These are phyloP conservation scores for Colaptes auratus DNA, from an alignment of 2,113 vertebrate genomes.

Conservation along the genomic window DNA sequence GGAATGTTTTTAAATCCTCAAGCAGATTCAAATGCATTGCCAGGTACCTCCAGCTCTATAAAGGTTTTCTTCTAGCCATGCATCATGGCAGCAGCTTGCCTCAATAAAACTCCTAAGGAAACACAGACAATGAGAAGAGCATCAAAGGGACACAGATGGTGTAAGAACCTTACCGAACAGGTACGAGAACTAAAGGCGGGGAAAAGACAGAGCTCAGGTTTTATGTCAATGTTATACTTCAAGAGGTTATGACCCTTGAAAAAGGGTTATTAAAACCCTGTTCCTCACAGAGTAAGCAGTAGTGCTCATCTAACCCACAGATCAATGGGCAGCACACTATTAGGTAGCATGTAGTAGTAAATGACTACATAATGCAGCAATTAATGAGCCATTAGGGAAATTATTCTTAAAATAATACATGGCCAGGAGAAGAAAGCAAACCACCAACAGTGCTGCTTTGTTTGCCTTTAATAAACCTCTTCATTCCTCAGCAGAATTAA, in stretches of 20 bases:
- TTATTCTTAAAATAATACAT: background rate
- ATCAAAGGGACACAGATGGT: background rate
- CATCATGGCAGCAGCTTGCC: background rate
- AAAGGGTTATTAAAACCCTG: background rate
- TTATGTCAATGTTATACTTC: background rate
- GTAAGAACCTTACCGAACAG: background rate
- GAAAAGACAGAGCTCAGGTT: background rate
- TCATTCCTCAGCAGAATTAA: background rate
- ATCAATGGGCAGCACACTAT: background rate
- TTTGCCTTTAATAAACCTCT: background rate
- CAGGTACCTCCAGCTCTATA: background rate
- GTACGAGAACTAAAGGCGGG: background rate
- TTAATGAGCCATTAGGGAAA: background rate
- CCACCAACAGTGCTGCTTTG: background rate
- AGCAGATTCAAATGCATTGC: conserved; percentile 21
- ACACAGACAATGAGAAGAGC: background rate
- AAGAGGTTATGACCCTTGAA: background rate
- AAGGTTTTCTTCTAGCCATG: background rate
- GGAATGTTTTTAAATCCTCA: conserved; percentile 3
- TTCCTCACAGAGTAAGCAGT: background rate
- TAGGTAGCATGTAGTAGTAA: background rate
- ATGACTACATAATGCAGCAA: background rate
- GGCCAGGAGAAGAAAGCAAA: background rate
- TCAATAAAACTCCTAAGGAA: conserved; percentile 26
- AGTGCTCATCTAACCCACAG: background rate